phyloP scores from a whole-genome alignment of 2,113 vertebrate species.

The Psittacula cyanocephala region DNA sequence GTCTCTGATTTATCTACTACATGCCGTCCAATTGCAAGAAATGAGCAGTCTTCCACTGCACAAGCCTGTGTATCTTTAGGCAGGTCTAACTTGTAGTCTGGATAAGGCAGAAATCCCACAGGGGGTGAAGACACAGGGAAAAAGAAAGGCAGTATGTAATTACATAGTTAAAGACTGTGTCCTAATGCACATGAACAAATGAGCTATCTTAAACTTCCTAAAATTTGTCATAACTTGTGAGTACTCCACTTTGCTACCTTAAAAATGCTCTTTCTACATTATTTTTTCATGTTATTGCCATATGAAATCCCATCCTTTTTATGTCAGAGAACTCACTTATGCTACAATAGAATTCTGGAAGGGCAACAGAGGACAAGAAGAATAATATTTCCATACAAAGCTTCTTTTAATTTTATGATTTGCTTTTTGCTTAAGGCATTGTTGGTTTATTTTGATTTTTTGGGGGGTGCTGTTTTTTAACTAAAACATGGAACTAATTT shows the following conservation, averaged over 20 bases:
- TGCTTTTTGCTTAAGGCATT: not conserved
- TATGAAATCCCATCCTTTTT: not conserved
- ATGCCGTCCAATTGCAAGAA: not conserved
- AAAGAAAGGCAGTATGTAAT: not conserved
- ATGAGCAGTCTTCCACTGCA: not conserved
- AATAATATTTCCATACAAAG: not conserved
- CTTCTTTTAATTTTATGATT: not conserved
- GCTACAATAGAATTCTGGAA: not conserved
- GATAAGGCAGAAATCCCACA: not conserved
- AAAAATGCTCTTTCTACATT: not conserved
- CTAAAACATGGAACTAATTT: not conserved
- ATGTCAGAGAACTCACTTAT: not conserved
- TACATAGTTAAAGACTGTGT: not conserved
- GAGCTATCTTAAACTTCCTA: not conserved
- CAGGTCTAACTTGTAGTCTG: not conserved
- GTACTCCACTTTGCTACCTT: not conserved
- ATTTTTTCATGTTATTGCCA: not conserved
- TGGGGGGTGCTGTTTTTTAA: not conserved
- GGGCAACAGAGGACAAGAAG: not conserved
- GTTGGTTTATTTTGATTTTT: not conserved
- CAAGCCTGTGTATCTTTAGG: not conserved
- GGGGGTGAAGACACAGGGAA: not conserved
- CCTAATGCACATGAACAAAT: not conserved
- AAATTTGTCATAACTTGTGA: not conserved
- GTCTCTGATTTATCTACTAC: not conserved